Conservation (phyloP, 2,888 invertebrate genomes). For the Deilephila porcellus region DNA sequence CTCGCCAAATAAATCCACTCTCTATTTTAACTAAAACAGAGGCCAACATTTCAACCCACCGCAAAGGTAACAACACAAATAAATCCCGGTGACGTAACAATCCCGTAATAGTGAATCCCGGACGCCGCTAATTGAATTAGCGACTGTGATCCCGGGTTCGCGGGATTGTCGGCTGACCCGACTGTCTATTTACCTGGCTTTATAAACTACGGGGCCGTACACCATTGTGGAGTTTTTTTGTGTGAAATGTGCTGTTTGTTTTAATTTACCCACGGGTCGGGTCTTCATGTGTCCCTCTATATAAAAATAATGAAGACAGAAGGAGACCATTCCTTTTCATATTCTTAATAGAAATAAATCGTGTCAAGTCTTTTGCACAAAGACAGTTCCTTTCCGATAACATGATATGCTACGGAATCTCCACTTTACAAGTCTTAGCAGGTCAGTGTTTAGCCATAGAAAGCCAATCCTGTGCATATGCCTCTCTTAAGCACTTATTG, state of each 20-base stretch:
- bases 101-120: slow-evolving; percentile 51
- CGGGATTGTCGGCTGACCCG: slow-evolving; percentile 47
- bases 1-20: slow-evolving; percentile 10
- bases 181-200: slow-evolving; percentile 53
- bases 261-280: slow-evolving; percentile 12
- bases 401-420: no score
- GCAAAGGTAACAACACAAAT: slow-evolving; percentile 48
- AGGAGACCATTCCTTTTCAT: not conserved
- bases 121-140: slow-evolving; percentile 61
- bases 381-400: no score
- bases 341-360: not conserved
- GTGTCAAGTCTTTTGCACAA: no score
- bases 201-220: slow-evolving; percentile 26
- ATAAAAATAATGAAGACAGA: slow-evolving; percentile 7
- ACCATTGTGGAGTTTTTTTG: slow-evolving; percentile 27
- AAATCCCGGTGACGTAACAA: slow-evolving; percentile 61
- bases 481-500: no score
- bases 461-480: no score
- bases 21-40: slow-evolving; percentile 27
- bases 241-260: not conserved
- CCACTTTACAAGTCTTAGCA: no score
- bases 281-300: not conserved
- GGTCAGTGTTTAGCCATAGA: no score
- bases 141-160: slow-evolving; percentile 50
- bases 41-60: slow-evolving; percentile 35